Conservation (phyloP, 2,113 vertebrate species). For the Crypturellus undulatus region DNA sequence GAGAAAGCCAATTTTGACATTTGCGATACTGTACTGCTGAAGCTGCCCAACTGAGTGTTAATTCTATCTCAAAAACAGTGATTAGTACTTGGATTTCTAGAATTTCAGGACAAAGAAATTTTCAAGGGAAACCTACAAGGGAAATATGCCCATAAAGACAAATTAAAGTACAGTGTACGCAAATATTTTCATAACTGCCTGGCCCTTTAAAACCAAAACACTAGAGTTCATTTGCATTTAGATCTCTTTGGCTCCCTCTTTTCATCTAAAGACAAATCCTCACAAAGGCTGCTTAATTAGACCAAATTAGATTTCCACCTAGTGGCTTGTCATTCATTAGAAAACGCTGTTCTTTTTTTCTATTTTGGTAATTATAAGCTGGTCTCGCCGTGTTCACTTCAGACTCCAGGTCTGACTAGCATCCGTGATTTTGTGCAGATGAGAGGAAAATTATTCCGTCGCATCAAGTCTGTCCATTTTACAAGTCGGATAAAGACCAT, state of each 20-base stretch:
- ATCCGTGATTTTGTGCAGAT: constrained; percentile 68
- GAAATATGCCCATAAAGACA: neutral
- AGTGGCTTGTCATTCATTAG: constrained; percentile 85
- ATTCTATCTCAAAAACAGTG: neutral
- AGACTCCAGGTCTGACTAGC: constrained; percentile 58
- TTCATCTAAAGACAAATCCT: constrained; percentile 85
- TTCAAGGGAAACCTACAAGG: neutral
- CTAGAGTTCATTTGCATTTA: constrained; percentile 84
- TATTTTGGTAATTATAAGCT: constrained; percentile 78
- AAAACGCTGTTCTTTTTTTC: constrained; percentile 79
- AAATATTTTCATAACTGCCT: constrained; percentile 30
- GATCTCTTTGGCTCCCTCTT: constrained; percentile 79
- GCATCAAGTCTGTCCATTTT: constrained; percentile 68
- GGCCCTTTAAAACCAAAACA: constrained; percentile 76
- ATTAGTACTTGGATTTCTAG: neutral
- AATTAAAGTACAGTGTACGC: neutral
- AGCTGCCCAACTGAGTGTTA: neutral
- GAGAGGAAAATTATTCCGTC: constrained; percentile 65
- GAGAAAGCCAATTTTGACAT: neutral
- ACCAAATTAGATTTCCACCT: constrained; percentile 86
- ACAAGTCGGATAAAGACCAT: constrained; percentile 71
- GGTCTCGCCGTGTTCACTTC: constrained; percentile 56
- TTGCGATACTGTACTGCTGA: neutral
- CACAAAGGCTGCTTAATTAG: constrained; percentile 88
- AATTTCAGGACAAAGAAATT: neutral